phyloP scores from a whole-genome alignment of 2,888 invertebrate species.

The Ctenicera cuprea region DNA sequence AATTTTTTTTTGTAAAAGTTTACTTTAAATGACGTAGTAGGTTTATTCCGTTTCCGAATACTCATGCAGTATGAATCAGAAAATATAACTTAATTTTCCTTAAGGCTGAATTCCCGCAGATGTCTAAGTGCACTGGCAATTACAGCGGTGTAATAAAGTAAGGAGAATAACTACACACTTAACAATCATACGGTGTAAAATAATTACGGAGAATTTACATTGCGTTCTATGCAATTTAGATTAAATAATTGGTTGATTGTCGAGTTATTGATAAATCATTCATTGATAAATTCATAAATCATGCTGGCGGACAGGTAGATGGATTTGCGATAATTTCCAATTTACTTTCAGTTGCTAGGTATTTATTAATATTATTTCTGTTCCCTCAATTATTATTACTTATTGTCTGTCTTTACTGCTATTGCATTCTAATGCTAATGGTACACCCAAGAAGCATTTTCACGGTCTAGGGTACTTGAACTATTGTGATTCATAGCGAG shows the following conservation, averaged over 20 bases:
- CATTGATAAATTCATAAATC: slow-evolving; percentile 24
- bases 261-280: slow-evolving; percentile 11
- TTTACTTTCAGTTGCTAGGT: slow-evolving; percentile 18
- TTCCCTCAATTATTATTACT: neutral
- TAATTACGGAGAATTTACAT: slow-evolving; percentile 19
- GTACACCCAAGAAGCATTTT: neutral
- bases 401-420: neutral
- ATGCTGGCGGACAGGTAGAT: neutral
- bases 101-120: neutral
- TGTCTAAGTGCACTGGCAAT: neutral
- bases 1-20: too few species aligned
- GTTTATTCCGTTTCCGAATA: too few species aligned
- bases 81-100: slow-evolving; percentile 19
- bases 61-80: too few species aligned
- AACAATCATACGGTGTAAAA: slow-evolving; percentile 2
- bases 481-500: too few species aligned
- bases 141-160: slow-evolving; percentile 7
- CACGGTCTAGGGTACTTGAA: neutral
- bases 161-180: slow-evolving; percentile 11
- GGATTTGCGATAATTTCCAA: slow-evolving; percentile 21
- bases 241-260: slow-evolving; percentile 18
- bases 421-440: neutral
- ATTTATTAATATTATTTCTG: slow-evolving; percentile 20
- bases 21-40: too few species aligned
- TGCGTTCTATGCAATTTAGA: slow-evolving; percentile 12